These are phyloP conservation scores for Gasterosteus aculeatus DNA, from an alignment of 2,113 vertebrate genomes.

Conservation along the genomic window DNA sequence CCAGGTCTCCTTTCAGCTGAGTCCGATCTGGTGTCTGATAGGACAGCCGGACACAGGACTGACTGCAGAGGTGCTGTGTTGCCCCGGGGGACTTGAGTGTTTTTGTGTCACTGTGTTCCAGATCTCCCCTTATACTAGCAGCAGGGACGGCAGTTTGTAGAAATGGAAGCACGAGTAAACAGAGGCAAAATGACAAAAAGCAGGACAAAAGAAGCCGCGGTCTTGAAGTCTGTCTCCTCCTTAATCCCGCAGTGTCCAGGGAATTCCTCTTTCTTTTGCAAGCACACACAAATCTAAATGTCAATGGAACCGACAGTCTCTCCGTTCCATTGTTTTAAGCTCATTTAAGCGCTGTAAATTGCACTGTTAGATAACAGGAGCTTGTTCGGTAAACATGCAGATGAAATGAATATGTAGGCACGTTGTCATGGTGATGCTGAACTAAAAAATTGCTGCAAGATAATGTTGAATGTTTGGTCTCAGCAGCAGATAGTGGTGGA, in stretches of 20 bases:
- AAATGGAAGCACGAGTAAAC: slow-evolving; percentile 63
- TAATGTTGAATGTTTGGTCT: slow-evolving; percentile 32
- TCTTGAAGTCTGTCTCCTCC: slow-evolving; percentile 58
- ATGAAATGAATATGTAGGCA: slow-evolving; percentile 34
- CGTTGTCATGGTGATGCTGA: slow-evolving; percentile 55
- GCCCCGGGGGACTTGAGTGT: slow-evolving; percentile 28
- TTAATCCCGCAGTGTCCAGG: slow-evolving; percentile 61
- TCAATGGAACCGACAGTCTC: neutral
- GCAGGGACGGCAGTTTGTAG: slow-evolving; percentile 50
- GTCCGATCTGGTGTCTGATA: slow-evolving; percentile 63
- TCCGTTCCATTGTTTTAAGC: slow-evolving; percentile 20
- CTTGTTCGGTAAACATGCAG: slow-evolving; percentile 21
- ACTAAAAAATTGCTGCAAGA: slow-evolving; percentile 25
- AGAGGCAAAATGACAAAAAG: slow-evolving; percentile 48
- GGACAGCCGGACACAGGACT: slow-evolving; percentile 36
- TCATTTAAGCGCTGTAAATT: slow-evolving; percentile 14
- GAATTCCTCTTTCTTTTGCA: slow-evolving; percentile 29
- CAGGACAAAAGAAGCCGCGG: slow-evolving; percentile 66
- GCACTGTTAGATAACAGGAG: slow-evolving; percentile 32
- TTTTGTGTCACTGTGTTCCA: slow-evolving; percentile 32
- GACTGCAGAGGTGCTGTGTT: slow-evolving; percentile 46
- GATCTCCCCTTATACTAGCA: slow-evolving; percentile 57
- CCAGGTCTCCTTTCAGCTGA: slow-evolving; percentile 39
- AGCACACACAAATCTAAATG: neutral
- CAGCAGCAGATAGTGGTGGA: neutral